Evolutionary conservation across 2,113 vertebrate species (phyloP), one percentile per base, ranked within the genome.

Genomic region (Symphodus melops): DNA sequence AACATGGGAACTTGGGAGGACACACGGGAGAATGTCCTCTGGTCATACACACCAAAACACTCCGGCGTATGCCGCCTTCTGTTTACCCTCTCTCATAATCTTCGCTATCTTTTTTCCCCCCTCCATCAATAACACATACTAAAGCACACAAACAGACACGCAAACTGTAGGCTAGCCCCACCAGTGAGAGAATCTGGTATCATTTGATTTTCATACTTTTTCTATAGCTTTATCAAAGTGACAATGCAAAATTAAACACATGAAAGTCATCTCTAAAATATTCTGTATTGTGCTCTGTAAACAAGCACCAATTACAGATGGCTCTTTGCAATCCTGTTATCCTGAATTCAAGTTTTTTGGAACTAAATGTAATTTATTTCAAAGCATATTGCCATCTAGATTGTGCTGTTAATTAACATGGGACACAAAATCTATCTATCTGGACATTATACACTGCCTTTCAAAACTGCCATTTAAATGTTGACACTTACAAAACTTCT

Each of bases 21-120:
- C 64, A 62, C 56, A 67, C 48, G 14, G 64, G 56, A 73, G 61
- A 80, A 84, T 79, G 77, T 82, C 88, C 78, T 73, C 56, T 16
- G 82, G 90, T 89, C 68, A 82, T 82, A 82, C 85, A 80, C 86
- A 82, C 53, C 59, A 75, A 72, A 69, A 71, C 77, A 68, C 79
- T 67, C 52, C 57, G 76, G 41, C 19, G 39, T 82, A 83, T 79
- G 83, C 77, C 56, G 46, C 51, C 71, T 64, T 74, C 52, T 79
- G 51, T 77, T 85, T 67, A 64, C 68, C 8, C 39, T 58, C 41
- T 6, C 19, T 55, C 74, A 19, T 10, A 2, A 9, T 57, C 57
- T 72, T 55, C 33, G 37, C 71, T 67, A 9, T 67, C 17, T 14
- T 37, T 36, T 42, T 33, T 33, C 5, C 28, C 5, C 28, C 64